Evolutionary conservation across 2,797 vertebrate genomes (phyloP), one percentile per base, ranked within the genome.

Genomic region (Enoplosus armatus): DNA sequence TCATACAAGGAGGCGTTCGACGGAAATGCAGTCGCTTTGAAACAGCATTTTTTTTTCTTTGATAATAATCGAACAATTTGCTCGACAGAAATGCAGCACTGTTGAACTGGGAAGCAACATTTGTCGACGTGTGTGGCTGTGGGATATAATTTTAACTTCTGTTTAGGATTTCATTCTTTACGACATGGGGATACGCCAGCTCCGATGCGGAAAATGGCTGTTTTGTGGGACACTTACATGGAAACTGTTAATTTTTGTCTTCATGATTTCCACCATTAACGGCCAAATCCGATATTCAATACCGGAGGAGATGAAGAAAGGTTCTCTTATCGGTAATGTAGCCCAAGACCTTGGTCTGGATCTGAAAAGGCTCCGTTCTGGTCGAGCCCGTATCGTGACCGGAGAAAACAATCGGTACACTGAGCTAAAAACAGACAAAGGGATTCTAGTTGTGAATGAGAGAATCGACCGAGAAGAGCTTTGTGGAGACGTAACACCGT

Each of bases 301-400:
- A 54, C 94, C 94, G 26, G 97, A 98, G 86, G 97, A 97, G 77
- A 94, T 96, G 92, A 90, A 93, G 69, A 94, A 87, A 78, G 96
- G 95, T 1, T 96, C 95, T 43, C 4, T 92, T 4, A 94, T 97
- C 79, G 96, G 96, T 48, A 96, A 97, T 80, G 93, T 97, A 84
- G 95, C 95, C 64, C 91, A 93, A 11, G 96, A 97, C 63, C 87
- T 97, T 1, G 95, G 92, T 48, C 75, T 97, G 90, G 95, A 95
- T 72, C 80, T 93, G 33, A 87, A 75, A 70, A 91, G 91, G 77
- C 90, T 97, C 71, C 91, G 90, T 27, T 85, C 53, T 0, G 95
- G 96, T 11, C 92, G 90, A 63, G 87, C 96, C 66, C 93, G 92
- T 10, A 94, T 97, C 69, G 93, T 95, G 78, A 80, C 74, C 2